Conservation (phyloP, 2,888 invertebrate genomes). For the Lepidocyrtinus sp. region DNA sequence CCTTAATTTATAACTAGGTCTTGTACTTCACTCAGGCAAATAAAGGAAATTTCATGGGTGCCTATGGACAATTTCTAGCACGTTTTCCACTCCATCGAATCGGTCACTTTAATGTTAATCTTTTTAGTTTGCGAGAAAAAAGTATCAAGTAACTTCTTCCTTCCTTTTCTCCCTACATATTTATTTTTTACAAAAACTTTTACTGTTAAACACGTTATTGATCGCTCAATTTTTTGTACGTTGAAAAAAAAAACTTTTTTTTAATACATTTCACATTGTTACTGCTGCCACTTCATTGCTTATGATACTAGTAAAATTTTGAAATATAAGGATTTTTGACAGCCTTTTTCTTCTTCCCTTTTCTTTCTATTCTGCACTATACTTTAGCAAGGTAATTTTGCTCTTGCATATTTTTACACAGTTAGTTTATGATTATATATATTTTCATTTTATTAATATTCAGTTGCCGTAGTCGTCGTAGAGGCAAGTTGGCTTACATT, state of each 20-base stretch:
- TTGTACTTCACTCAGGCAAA: too few relatives aligned
- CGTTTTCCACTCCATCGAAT: too few relatives aligned
- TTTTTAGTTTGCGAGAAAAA: too few relatives aligned
- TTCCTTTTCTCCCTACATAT: not conserved
- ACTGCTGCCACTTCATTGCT: not conserved
- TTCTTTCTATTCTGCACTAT: not conserved
- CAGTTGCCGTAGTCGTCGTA: constrained; percentile 6
- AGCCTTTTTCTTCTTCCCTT: not conserved
- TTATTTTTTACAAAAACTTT: not conserved
- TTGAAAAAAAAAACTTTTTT: not conserved
- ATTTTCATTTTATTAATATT: constrained; percentile 13
- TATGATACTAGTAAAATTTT: not conserved
- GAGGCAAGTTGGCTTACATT: not conserved
- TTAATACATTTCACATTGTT: too few relatives aligned
- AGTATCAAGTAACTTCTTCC: not conserved
- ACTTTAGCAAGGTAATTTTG: not conserved
- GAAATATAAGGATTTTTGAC: constrained; percentile 2
- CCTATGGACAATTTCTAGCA: too few relatives aligned
- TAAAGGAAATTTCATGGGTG: too few relatives aligned
- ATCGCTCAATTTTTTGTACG: not conserved
- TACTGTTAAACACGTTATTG: constrained; percentile 3
- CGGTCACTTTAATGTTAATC: too few relatives aligned
- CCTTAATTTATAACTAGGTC: too few relatives aligned
- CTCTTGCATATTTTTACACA: constrained; percentile 2
- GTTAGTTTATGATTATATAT: not conserved